Conservation (phyloP, 2,797 vertebrate genomes). For the Enoplosus armatus region DNA sequence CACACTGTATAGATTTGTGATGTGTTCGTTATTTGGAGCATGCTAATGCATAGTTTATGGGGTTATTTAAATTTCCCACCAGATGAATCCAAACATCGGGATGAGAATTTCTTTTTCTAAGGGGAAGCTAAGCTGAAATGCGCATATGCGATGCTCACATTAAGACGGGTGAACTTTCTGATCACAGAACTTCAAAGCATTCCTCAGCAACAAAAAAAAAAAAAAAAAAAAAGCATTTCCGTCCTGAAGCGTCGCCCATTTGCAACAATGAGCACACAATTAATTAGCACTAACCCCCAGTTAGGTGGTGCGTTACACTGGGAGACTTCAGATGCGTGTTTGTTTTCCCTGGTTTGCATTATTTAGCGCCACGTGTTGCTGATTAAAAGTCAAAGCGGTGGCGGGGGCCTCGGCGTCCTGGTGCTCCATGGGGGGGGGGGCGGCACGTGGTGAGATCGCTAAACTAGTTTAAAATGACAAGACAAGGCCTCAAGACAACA, state of each 20-base stretch:
- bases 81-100: background rate
- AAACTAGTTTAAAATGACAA: constrained; percentile 54
- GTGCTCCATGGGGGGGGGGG: constrained; percentile 9
- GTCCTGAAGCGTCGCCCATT: constrained; percentile 41
- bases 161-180: background rate
- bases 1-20: background rate
- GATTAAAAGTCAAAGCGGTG: constrained; percentile 43
- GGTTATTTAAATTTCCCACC: constrained; percentile 10
- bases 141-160: constrained; percentile 1
- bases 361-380: constrained; percentile 47
- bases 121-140: background rate
- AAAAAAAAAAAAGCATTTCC: constrained; percentile 6
- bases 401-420: constrained; percentile 13
- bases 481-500: constrained; percentile 14
- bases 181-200: constrained; percentile 39
- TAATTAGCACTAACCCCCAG: constrained; percentile 49
- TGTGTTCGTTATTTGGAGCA: background rate
- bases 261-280: constrained; percentile 53
- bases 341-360: constrained; percentile 63
- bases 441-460: background rate
- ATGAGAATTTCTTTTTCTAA: constrained; percentile 1
- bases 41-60: constrained; percentile 1
- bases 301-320: constrained; percentile 1
- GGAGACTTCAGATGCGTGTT: constrained; percentile 41
- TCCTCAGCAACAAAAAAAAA: background rate